A percentile compares a stretch with the other conserved stretches of the same genome.
phyloP scores from a whole-genome alignment of 2,797 vertebrate species.

The Melanotaenia maccullochi region DNA sequence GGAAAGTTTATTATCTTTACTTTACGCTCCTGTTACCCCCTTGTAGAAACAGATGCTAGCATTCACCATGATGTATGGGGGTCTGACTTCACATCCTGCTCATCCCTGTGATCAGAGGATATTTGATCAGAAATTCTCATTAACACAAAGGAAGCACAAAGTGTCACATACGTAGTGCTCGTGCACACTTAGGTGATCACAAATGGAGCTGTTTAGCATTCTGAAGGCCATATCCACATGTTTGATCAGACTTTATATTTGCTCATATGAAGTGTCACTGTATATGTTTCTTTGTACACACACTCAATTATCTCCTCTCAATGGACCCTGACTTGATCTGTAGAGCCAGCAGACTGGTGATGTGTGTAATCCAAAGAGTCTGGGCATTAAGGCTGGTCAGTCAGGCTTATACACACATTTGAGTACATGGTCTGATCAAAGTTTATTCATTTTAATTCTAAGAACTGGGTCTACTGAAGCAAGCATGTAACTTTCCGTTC shows the following conservation, averaged over 20 bases:
- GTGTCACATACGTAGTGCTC: conserved; percentile 23
- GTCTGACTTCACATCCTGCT: conserved; percentile 40
- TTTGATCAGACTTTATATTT: conserved; percentile 73
- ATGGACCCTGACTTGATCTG: conserved; percentile 32
- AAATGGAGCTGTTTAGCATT: conserved; percentile 49
- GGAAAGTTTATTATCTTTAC: not conserved
- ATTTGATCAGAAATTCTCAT: conserved; percentile 67
- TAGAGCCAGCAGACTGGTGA: conserved; percentile 50
- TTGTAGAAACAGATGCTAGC: conserved; percentile 7
- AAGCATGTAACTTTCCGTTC: not conserved
- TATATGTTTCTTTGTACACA: conserved; percentile 52
- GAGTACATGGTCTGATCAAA: conserved; percentile 36
- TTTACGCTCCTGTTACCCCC: conserved; percentile 1
- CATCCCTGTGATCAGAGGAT: conserved; percentile 49
- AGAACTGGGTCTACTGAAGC: conserved; percentile 5
- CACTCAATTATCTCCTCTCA: conserved; percentile 66
- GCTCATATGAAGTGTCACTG: conserved; percentile 66
- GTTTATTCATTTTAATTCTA: conserved; percentile 32
- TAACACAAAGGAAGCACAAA: conserved; percentile 52
- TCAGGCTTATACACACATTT: conserved; percentile 59
- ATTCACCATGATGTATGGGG: conserved; percentile 40
- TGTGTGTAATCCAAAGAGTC: conserved; percentile 63
- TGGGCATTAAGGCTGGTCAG: conserved; percentile 52
- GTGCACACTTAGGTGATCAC: conserved; percentile 46
- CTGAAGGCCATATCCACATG: conserved; percentile 40